Conservation (phyloP, 2,888 invertebrate genomes). For the Brachyopa scutellaris region DNA sequence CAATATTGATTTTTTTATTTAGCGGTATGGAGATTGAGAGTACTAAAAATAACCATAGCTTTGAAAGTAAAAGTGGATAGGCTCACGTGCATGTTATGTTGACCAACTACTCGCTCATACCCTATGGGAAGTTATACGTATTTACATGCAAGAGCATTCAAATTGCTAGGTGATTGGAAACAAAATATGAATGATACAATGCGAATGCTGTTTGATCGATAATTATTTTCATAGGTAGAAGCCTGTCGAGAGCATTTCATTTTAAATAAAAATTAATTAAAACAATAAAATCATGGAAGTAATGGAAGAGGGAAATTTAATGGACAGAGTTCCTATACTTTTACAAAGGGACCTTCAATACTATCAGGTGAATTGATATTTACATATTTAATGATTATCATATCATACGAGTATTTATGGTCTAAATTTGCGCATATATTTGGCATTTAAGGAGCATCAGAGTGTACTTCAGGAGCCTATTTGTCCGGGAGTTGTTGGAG, state of each 20-base stretch:
- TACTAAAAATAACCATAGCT: too few species aligned
- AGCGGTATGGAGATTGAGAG: too few species aligned
- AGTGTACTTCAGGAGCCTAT: slow-evolving; percentile 90
- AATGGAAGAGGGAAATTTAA: slow-evolving; percentile 94
- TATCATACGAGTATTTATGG: too few species aligned
- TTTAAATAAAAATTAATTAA: not conserved
- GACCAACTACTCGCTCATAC: too few species aligned
- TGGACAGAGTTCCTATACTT: slow-evolving; percentile 92
- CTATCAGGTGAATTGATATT: slow-evolving; percentile 85
- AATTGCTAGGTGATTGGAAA: not conserved
- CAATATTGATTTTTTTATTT: too few species aligned
- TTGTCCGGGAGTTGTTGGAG: slow-evolving; percentile 91
- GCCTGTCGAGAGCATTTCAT: not conserved
- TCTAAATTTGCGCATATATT: too few species aligned
- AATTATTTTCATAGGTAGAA: not conserved
- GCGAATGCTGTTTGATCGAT: slow-evolving; percentile 51
- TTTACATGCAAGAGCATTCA: too few species aligned
- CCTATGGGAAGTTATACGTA: too few species aligned
- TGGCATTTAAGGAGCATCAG: slow-evolving; percentile 84
- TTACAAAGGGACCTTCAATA: slow-evolving; percentile 92
- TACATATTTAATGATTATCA: too few species aligned
- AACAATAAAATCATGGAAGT: slow-evolving; percentile 86
- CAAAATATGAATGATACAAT: not conserved
- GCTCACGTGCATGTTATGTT: too few species aligned
- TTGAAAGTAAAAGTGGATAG: too few species aligned